Percentiles rank a stretch among this genome's conserved stretches.
phyloP scores from a whole-genome alignment of 2,113 vertebrate species.

The Cyanoramphus novaezelandiae region DNA sequence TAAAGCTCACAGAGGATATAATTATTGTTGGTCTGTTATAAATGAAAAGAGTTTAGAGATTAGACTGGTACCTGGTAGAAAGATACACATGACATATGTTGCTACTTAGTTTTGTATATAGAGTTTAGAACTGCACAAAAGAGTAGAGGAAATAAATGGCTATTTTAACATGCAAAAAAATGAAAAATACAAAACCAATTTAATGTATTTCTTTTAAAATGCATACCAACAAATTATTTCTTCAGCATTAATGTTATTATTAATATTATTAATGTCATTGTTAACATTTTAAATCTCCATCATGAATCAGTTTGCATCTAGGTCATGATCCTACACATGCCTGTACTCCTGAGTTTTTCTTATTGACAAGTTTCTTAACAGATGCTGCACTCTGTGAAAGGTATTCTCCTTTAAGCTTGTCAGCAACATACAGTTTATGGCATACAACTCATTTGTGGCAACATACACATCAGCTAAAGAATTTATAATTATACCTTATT shows the following conservation, averaged over 20 bases:
- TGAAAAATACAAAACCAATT: accelerated
- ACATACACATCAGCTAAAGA: background rate
- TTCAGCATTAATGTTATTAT: background rate
- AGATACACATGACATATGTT: background rate
- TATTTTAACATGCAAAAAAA: background rate
- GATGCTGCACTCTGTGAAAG: background rate
- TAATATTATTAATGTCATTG: background rate
- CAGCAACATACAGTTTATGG: background rate
- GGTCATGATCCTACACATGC: background rate
- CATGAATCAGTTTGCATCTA: background rate
- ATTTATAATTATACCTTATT: background rate
- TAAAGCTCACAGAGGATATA: background rate
- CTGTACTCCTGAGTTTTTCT: background rate
- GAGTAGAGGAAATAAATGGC: background rate
- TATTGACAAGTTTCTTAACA: background rate
- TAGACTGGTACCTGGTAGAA: background rate
- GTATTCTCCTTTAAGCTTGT: background rate
- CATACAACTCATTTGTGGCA: background rate
- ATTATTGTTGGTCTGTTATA: background rate
- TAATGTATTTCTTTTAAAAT: background rate
- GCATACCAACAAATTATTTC: background rate
- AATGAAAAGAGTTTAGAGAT: background rate
- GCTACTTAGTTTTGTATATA: background rate
- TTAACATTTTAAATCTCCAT: background rate
- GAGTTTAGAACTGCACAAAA: background rate